Percentiles rank a stretch among this genome's conserved stretches.
phyloP scores from a whole-genome alignment of 2,113 vertebrate genomes.

The Ariopsis seemanni region DNA sequence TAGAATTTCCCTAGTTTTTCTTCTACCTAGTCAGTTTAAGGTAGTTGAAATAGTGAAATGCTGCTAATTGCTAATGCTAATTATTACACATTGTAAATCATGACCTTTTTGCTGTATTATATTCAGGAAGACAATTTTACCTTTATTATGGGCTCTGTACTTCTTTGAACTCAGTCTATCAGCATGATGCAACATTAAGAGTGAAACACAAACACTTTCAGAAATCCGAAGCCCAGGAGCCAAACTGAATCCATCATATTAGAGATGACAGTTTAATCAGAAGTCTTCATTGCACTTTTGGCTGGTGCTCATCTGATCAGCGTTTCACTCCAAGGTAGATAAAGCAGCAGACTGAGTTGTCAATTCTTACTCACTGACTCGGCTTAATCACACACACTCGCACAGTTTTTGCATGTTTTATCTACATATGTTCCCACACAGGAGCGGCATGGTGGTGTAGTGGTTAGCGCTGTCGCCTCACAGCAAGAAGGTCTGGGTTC shows the following conservation, averaged over 20 bases:
- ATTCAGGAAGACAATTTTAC: neutral
- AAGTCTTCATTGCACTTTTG: conserved; percentile 21
- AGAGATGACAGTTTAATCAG: conserved; percentile 47
- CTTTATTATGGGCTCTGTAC: neutral
- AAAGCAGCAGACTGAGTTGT: neutral
- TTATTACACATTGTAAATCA: neutral
- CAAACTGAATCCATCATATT: conserved; percentile 31
- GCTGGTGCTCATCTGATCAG: conserved; percentile 35
- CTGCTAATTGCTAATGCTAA: neutral
- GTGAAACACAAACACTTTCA: neutral
- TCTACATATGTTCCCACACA: no score
- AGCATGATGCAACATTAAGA: conserved; percentile 1
- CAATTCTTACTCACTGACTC: neutral
- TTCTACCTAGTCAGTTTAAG: neutral
- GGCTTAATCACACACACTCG: neutral
- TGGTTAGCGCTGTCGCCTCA: no score
- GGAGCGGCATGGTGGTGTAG: no score
- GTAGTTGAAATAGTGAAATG: neutral
- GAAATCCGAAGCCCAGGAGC: conserved; percentile 15
- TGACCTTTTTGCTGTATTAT: neutral
- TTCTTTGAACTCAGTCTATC: neutral
- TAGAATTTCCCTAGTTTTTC: neutral
- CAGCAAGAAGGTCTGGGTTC: no score
- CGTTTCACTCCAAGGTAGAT: conserved; percentile 26
- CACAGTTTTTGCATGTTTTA: neutral